Evolutionary conservation across 2,888 invertebrate species (phyloP).

Genomic region (Ochropleura plecta): DNA sequence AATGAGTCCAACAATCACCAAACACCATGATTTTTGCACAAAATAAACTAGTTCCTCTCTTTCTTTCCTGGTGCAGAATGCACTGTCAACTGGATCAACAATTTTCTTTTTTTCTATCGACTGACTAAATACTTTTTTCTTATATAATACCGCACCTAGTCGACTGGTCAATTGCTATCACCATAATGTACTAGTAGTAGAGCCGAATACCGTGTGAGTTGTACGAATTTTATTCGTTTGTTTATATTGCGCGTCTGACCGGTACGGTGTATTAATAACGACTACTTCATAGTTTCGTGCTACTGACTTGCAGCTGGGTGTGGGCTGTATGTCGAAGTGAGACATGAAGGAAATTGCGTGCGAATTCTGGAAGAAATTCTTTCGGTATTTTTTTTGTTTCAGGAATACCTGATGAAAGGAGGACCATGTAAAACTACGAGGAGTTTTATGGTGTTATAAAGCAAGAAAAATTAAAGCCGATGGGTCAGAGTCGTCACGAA

Average conservation of each 20-base stretch:
- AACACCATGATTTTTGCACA: conserved; percentile 79
- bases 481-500: too few species aligned
- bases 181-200: background rate
- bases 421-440: background rate
- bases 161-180: background rate
- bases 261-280: conserved; percentile 81
- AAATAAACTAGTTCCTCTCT: background rate
- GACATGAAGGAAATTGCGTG: background rate
- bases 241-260: conserved; percentile 69
- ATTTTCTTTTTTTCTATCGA: background rate
- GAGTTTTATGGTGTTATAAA: background rate
- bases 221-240: conserved; percentile 21
- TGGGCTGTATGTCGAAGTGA: conserved; percentile 49
- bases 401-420: background rate
- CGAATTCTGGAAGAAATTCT: background rate
- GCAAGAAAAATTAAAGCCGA: too few species aligned
- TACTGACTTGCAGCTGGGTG: conserved; percentile 47
- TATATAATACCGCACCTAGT: background rate
- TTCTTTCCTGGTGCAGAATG: too few species aligned
- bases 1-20: conserved; percentile 83
- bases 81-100: background rate
- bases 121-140: too few species aligned
- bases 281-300: conserved; percentile 80
- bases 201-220: conserved; percentile 3
- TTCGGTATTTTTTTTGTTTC: background rate